Evolutionary conservation across 1,140 invertebrate species (phyloP).

Genomic region (Bombus pyrosoma): DNA sequence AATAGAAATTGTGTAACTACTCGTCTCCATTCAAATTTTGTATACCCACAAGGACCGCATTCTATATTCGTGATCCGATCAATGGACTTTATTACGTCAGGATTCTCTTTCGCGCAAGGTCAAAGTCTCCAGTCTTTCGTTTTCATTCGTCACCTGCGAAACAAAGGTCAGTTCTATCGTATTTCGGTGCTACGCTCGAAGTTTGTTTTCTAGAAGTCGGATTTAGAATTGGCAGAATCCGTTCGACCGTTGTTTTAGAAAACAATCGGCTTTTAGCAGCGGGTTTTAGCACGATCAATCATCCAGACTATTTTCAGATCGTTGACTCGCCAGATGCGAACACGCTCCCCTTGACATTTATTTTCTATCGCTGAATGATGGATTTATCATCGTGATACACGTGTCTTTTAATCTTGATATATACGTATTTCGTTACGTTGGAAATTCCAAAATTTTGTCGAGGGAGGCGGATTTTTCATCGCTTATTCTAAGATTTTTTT

Average conservation of each 20-base stretch:
- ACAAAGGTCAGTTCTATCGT: slow-evolving; percentile 32
- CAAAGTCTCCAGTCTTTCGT: slow-evolving; percentile 16
- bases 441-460: no score
- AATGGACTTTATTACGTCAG: not conserved
- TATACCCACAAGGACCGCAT: not conserved
- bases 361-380: not conserved
- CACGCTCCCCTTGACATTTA: not conserved
- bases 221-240: slow-evolving; percentile 41
- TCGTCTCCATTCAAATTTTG: not conserved
- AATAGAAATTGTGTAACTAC: slow-evolving; percentile 4
- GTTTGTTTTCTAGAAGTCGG: slow-evolving; percentile 48
- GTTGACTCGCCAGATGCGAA: no score
- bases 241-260: not conserved
- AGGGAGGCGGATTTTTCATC: no score
- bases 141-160: slow-evolving; percentile 24
- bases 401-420: not conserved
- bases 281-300: not conserved
- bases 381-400: no score
- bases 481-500: no score
- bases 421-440: no score
- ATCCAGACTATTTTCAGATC: slow-evolving; percentile 10
- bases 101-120: slow-evolving; percentile 27
- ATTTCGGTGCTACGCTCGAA: not conserved
- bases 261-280: slow-evolving; percentile 12
- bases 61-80: slow-evolving; percentile 19